Conservation (phyloP, 2,113 vertebrate genomes). For the Bagarius yarrelli region DNA sequence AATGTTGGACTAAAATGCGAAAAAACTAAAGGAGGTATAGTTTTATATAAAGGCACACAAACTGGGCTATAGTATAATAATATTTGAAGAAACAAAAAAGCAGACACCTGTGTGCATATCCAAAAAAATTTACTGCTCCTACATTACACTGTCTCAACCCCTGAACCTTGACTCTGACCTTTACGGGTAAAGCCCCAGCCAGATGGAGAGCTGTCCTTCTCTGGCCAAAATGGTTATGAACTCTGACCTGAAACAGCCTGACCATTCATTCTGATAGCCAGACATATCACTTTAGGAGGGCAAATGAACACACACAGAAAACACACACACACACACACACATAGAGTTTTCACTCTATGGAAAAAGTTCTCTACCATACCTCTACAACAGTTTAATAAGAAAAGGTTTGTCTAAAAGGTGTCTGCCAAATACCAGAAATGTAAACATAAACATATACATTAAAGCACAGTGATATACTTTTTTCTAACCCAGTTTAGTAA, state of each 20-base stretch:
- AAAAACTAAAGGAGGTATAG: constrained; percentile 1
- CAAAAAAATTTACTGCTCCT: constrained; percentile 4
- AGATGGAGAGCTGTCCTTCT: constrained; percentile 47
- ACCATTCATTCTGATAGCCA: constrained; percentile 41
- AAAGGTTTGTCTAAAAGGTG: too few species aligned
- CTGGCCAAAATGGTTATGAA: constrained; percentile 32
- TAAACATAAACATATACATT: too few species aligned
- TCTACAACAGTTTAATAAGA: too few species aligned
- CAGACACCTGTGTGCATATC: constrained; percentile 24
- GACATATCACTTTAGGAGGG: constrained; percentile 11
- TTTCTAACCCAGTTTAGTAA: too few species aligned
- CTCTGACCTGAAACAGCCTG: constrained; percentile 48
- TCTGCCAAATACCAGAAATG: too few species aligned
- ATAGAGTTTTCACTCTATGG: neutral
- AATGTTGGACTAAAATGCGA: constrained; percentile 20
- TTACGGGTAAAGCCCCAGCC: constrained; percentile 31
- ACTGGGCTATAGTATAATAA: neutral
- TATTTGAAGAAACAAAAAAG: neutral
- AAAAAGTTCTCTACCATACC: too few species aligned
- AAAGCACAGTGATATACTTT: too few species aligned
- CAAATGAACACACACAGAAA: constrained; percentile 14
- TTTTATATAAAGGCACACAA: neutral
- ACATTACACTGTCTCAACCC: constrained; percentile 25
- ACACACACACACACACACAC: constrained; percentile 26
- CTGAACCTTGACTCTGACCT: constrained; percentile 42